These are phyloP conservation scores for Brenthis hecate DNA, from an alignment of 2,888 invertebrate genomes.

Conservation along the genomic window DNA sequence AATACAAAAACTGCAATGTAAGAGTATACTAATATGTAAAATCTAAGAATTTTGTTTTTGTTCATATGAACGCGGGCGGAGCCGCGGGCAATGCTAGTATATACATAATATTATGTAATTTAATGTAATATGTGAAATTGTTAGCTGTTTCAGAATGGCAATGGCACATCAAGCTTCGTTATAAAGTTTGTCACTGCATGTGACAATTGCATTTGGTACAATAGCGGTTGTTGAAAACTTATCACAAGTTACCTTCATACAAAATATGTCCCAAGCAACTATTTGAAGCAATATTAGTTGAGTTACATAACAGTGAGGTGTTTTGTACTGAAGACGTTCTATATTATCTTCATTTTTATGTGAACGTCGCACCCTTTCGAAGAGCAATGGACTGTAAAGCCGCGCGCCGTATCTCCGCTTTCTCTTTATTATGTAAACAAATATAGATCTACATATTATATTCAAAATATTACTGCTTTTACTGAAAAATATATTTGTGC, in stretches of 20 bases:
- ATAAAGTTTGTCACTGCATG: conserved; percentile 31
- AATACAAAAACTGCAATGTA: too few species aligned
- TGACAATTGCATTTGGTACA: conserved; percentile 32
- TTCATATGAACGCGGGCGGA: too few species aligned
- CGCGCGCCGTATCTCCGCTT: conserved; percentile 7
- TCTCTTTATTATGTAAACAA: conserved; percentile 3
- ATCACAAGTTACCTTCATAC: conserved; percentile 21
- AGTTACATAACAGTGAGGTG: conserved; percentile 2
- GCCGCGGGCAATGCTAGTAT: too few species aligned
- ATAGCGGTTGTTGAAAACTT: conserved; percentile 32
- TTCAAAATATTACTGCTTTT: neutral
- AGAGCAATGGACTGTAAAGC: conserved; percentile 16
- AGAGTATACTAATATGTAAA: too few species aligned
- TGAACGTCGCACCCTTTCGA: conserved; percentile 13
- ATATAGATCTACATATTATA: conserved; percentile 1
- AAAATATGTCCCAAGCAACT: conserved; percentile 19
- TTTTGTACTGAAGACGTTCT: neutral
- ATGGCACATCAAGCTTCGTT: conserved; percentile 23
- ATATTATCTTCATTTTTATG: conserved; percentile 9
- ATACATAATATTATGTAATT: neutral
- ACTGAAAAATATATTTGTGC: too few species aligned
- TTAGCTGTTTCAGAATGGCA: conserved; percentile 16
- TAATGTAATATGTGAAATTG: conserved; percentile 13
- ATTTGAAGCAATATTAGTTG: conserved; percentile 18
- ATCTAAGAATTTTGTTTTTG: too few species aligned